phyloP scores from a whole-genome alignment of 1,140 invertebrate species.

The Lordiphosa collinella region DNA sequence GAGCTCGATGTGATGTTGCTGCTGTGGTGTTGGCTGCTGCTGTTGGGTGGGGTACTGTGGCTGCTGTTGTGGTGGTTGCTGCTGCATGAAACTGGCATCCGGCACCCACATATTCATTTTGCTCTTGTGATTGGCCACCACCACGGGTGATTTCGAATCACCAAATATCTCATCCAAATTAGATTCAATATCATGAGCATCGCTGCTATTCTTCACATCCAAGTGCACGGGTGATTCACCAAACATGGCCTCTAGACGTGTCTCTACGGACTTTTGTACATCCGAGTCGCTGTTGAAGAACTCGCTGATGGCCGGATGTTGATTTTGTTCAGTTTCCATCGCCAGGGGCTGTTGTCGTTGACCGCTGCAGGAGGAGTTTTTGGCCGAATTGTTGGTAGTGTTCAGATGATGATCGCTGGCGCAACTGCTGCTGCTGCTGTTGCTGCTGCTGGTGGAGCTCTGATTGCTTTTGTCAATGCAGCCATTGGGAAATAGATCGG shows the following conservation, averaged over 20 bases:
- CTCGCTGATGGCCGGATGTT: slow-evolving; percentile 67
- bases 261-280: slow-evolving; percentile 78
- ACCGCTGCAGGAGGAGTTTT: slow-evolving; percentile 59
- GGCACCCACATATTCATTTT: slow-evolving; percentile 64
- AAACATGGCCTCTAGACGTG: slow-evolving; percentile 78
- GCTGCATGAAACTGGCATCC: slow-evolving; percentile 45
- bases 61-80: slow-evolving; percentile 29
- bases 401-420: slow-evolving; percentile 32
- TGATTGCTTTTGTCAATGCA: slow-evolving; percentile 71
- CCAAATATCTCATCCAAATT: slow-evolving; percentile 77
- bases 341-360: slow-evolving; percentile 61
- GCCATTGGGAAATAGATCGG: slow-evolving; percentile 67
- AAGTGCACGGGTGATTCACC: slow-evolving; percentile 75
- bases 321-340: slow-evolving; percentile 49
- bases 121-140: slow-evolving; percentile 36
- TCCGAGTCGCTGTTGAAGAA: slow-evolving; percentile 73
- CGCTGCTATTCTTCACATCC: slow-evolving; percentile 62
- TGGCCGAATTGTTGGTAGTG: slow-evolving; percentile 21
- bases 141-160: slow-evolving; percentile 59
- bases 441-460: slow-evolving; percentile 58
- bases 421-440: slow-evolving; percentile 28
- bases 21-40: slow-evolving; percentile 23
- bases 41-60: slow-evolving; percentile 23
- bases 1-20: slow-evolving; percentile 68
- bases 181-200: slow-evolving; percentile 69